Conservation (phyloP, 2,888 invertebrate species). For the Cactoblastis cactorum region DNA sequence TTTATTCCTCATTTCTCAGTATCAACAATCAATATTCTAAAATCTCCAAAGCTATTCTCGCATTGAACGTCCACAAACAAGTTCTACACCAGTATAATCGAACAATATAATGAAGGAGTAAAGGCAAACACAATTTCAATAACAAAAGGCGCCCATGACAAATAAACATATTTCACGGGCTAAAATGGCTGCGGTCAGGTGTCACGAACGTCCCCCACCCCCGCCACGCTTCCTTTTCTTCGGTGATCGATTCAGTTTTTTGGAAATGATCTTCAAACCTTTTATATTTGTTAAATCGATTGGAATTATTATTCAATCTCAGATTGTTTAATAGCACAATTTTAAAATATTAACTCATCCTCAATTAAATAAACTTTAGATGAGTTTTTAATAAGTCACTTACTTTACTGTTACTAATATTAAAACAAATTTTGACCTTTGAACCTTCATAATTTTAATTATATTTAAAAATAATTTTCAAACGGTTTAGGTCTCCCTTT, state of each 20-base stretch:
- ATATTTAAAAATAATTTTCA: too few relatives aligned
- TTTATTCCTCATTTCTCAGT: slow-evolving; percentile 78
- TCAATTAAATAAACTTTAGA: too few relatives aligned
- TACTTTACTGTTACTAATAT: too few relatives aligned
- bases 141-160: slow-evolving; percentile 76
- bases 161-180: slow-evolving; percentile 79
- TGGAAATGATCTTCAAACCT: slow-evolving; percentile 53
- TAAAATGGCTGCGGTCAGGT: slow-evolving; percentile 79
- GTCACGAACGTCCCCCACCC: slow-evolving; percentile 54
- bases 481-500: too few relatives aligned
- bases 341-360: neutral
- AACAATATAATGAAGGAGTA: slow-evolving; percentile 79
- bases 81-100: slow-evolving; percentile 72
- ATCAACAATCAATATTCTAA: slow-evolving; percentile 79
- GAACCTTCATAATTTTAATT: too few relatives aligned
- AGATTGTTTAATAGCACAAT: neutral
- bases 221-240: slow-evolving; percentile 53
- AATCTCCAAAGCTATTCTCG: slow-evolving; percentile 70
- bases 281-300: slow-evolving; percentile 46
- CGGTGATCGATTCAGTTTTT: slow-evolving; percentile 69
- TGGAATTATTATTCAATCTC: slow-evolving; percentile 15
- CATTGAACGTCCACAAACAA: slow-evolving; percentile 70
- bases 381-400: too few relatives aligned
- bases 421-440: too few relatives aligned
- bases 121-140: slow-evolving; percentile 79